A percentile compares a stretch with the other conserved stretches of the same genome.
Conservation (phyloP, 2,888 invertebrate species). For the Ormyrus nitidulus region DNA sequence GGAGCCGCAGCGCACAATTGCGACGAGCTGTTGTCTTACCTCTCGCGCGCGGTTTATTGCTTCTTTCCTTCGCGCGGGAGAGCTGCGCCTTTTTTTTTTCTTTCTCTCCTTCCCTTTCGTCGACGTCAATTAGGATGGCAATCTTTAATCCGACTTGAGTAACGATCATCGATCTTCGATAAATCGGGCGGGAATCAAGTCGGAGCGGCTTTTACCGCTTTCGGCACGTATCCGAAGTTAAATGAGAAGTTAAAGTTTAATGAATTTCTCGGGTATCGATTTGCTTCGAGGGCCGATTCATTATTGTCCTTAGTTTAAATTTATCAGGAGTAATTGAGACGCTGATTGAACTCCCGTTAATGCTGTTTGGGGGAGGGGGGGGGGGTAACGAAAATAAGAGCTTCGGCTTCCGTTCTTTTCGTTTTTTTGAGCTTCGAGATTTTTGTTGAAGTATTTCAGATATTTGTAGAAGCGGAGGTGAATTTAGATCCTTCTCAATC, state of each 20-base stretch:
- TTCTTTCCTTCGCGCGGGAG: background rate
- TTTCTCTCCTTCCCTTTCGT: slow-evolving; percentile 24
- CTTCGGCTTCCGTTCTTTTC: too few species aligned
- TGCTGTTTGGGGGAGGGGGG: background rate
- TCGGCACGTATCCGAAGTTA: slow-evolving; percentile 1
- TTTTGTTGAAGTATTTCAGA: background rate
- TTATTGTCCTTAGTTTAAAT: slow-evolving; percentile 3
- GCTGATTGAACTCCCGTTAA: background rate
- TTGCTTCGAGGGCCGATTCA: slow-evolving; percentile 30
- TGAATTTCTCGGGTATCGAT: slow-evolving; percentile 44
- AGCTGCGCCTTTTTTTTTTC: slow-evolving; percentile 1
- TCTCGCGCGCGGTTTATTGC: slow-evolving; percentile 22
- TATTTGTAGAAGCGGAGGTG: background rate
- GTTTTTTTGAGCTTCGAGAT: background rate
- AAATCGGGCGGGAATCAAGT: slow-evolving; percentile 21
- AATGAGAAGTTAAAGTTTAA: slow-evolving; percentile 46
- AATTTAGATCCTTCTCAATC: slow-evolving; percentile 30
- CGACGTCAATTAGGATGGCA: slow-evolving; percentile 53
- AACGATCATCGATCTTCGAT: slow-evolving; percentile 51
- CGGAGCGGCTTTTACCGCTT: background rate
- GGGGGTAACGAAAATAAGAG: too few species aligned
- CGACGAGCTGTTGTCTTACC: slow-evolving; percentile 49
- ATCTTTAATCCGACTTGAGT: slow-evolving; percentile 52
- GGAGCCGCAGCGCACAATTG: slow-evolving; percentile 52
- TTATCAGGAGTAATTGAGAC: background rate